Evolutionary conservation across 2,797 vertebrate genomes (phyloP), one percentile per base, ranked within the genome.

Genomic region (Rachycentron canadum): DNA sequence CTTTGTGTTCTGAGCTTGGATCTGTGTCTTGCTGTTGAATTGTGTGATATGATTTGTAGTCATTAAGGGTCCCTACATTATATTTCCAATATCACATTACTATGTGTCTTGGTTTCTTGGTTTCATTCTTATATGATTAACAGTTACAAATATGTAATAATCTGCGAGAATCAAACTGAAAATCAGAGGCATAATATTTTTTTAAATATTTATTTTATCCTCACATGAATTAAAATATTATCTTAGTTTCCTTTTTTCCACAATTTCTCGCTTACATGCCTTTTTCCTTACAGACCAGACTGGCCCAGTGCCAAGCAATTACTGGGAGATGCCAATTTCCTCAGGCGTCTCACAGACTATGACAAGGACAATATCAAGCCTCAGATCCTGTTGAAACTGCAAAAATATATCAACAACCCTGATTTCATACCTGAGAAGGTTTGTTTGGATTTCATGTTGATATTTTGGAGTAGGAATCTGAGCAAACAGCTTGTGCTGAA

Each of bases 341-440:
- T 97, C 43, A 94, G 76, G 89, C 95, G 93, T 53, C 93, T 97
- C 81, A 93, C 90, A 47, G 95, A 97, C 30, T 96, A 95, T 34
- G 95, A 97, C 82, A 96, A 97, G 91, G 95, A 96, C 86, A 96
- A 97, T 87, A 95, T 97, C 86, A 96, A 94, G 45, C 86, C 94
- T 28, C 92, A 95, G 79, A 91, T 96, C 73, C 82, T 96, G 73
- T 80, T 87, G 69, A 96, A 96, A 67, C 93, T 97, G 55, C 95
- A 96, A 34, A 96, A 91, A 86, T 97, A 97, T 40, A 74, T 96
- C 57, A 94, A 92, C 78, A 97, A 97, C 79, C 94, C 94, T 5
- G 95, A 97, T 88, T 97, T 97, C 73, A 61, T 96, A 38, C 95
- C 95, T 19, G 95, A 96, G 73, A 97, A 96, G 92, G 90, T 91